Conservation (phyloP, 2,113 vertebrate genomes). For the Centropus unirufus region DNA sequence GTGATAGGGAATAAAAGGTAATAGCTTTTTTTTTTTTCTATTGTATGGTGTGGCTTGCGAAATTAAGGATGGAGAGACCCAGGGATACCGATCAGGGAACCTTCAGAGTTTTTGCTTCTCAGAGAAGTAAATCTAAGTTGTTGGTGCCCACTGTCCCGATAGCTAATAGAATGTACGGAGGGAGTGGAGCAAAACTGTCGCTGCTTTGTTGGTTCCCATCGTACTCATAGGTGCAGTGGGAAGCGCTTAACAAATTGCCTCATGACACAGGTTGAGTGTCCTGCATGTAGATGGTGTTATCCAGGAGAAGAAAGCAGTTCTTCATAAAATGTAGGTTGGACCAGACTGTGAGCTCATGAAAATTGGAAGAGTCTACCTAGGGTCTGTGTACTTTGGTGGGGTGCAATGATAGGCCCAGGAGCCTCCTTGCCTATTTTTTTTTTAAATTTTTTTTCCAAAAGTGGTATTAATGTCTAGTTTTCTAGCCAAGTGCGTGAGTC, state of each 20-base stretch:
- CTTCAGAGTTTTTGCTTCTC: not conserved
- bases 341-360: rapidly evolving
- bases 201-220: not conserved
- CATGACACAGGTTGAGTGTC: not conserved
- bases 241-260: not conserved
- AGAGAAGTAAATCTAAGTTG: not conserved
- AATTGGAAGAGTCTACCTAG: not conserved
- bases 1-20: rapidly evolving
- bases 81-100: not conserved
- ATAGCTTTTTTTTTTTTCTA: not conserved
- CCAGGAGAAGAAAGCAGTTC: not conserved
- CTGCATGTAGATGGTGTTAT: not conserved
- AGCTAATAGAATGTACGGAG: not conserved
- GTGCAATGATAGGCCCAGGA: rapidly evolving
- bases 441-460: too few species aligned
- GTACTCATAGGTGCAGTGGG: not conserved
- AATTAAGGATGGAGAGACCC: not conserved
- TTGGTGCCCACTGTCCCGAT: too few species aligned
- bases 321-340: not conserved
- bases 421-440: not conserved
- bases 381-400: rapidly evolving
- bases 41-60: not conserved
- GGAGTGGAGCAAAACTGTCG: not conserved
- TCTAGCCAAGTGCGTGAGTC: not conserved
- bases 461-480: not conserved